Base-by-base conservation (phyloP, 2,888 invertebrate species). In the Selenia dentaria region DNA sequence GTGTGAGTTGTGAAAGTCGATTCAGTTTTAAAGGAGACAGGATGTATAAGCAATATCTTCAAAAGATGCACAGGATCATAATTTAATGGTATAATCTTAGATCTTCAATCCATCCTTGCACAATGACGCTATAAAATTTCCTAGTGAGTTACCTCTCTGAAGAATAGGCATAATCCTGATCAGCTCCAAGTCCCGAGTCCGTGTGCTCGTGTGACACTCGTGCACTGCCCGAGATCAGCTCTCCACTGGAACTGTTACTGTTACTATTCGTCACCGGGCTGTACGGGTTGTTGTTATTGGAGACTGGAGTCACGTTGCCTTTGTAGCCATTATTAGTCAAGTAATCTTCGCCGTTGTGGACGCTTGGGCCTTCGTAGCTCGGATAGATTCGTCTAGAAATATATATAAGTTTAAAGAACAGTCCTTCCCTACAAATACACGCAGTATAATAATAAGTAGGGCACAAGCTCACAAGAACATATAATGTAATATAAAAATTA, bases 141-240 rank as follows among this genome's bases (percentile, higher is more conserved):
- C n/a, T n/a, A n/a, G n/a, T n/a, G n/a, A 59, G 40, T 65, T 76
- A 94, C 94, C 94, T 92, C 80, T 94, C 94, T 18, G 93, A 94
- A 52, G 93, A 93, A 78, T 94, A 94, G 24, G 94, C 93, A 72
- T 94, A 94, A 64, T 95, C 95, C 75, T 95, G 95, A 78, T 95
- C 95, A 10, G 94, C 94, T 31, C 95, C 95, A 3, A 95, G 83
- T 0, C 95, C 95, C 0, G 95, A 95, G 76, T 95, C 95, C 0
- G 95, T 95, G 66, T 95, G 95, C 64, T 95, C 95, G 59, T 95
- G 95, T 14, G 93, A 94, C 22, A 94, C 93, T 53, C 94, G 77
- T 9, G 92, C 81, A 54, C 90, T 91, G 25, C 89, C 89, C 8
- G 85, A 79, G 50, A 91, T 91, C 42, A 91, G 74, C 57, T 91